Percentiles rank a stretch among this genome's conserved stretches.
Conservation (phyloP, 2,888 invertebrate genomes). For the Amiota communis region DNA sequence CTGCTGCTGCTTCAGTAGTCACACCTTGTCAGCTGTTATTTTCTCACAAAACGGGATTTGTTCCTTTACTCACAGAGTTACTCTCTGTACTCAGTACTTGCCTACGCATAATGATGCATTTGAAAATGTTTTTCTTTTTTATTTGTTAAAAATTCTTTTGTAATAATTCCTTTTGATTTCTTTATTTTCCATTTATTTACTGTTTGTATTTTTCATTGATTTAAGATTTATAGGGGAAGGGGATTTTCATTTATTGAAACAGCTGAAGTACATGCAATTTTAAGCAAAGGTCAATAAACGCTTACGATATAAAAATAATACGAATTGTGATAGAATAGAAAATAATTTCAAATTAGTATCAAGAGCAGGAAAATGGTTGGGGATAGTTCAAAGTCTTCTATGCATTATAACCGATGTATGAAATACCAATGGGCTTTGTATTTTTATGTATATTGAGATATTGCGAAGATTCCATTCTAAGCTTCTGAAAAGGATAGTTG, state of each 20-base stretch:
- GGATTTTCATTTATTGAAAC: neutral
- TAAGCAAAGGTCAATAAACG: conserved; percentile 7
- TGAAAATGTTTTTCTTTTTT: too few species aligned
- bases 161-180: neutral
- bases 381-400: too few species aligned
- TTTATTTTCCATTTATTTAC: neutral
- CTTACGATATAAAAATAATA: neutral
- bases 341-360: too few species aligned
- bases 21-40: conserved; percentile 39
- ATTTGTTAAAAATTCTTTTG: too few species aligned
- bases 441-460: too few species aligned
- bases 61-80: neutral
- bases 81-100: neutral
- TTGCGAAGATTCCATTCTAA: too few species aligned
- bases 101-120: neutral
- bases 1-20: conserved; percentile 22
- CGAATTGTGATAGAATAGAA: too few species aligned
- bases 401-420: too few species aligned
- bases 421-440: too few species aligned
- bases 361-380: too few species aligned
- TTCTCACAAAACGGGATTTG: neutral
- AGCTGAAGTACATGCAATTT: neutral
- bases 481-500: too few species aligned
- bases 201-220: neutral
- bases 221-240: neutral